Evolutionary conservation across 2,797 vertebrate species (phyloP).

Genomic region (Parauchenoglanis ngamensis): DNA sequence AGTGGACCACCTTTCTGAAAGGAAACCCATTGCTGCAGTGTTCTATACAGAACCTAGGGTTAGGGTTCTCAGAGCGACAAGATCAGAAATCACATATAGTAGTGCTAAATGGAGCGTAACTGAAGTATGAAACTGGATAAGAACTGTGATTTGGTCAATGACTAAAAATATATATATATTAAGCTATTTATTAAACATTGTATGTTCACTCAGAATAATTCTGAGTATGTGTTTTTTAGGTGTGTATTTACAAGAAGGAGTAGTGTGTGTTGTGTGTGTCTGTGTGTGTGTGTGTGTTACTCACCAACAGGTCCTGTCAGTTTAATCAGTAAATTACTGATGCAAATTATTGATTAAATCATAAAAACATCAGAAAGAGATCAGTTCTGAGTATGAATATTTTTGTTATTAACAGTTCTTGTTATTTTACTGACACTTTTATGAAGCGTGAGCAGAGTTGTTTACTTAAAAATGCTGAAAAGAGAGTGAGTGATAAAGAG

Average conservation of each 20-base stretch:
- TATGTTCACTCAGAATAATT: not conserved
- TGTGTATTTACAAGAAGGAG: not conserved
- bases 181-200: not conserved
- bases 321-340: not conserved
- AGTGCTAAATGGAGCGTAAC: not conserved
- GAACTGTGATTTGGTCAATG: not conserved
- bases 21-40: not conserved
- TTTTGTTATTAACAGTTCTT: not conserved
- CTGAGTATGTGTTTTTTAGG: not conserved
- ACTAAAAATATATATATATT: not conserved
- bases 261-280: not conserved
- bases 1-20: not conserved
- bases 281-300: slow-evolving; percentile 1
- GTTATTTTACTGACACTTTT: not conserved
- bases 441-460: not conserved
- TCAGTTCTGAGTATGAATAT: not conserved
- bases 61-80: not conserved
- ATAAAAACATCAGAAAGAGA: not conserved
- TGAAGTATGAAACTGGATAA: not conserved
- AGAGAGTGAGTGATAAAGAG: not conserved
- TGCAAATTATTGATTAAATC: not conserved
- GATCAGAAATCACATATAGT: no score
- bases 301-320: not conserved
- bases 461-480: not conserved
- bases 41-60: not conserved